Evolutionary conservation across 2,797 vertebrate genomes (phyloP), one percentile per base, ranked within the genome.

Genomic region (Crenuchus spilurus): DNA sequence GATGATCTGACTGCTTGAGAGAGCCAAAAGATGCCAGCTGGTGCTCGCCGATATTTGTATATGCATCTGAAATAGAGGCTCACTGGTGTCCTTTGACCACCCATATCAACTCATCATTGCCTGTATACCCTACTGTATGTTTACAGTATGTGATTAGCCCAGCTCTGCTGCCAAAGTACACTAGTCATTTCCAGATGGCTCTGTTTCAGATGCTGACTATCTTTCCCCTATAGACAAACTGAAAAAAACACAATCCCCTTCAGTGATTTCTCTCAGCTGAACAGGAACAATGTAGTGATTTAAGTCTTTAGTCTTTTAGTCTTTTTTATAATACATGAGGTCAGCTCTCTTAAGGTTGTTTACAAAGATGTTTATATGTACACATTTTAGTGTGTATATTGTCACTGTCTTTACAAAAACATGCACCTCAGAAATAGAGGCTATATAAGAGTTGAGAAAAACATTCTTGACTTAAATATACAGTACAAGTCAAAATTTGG

Each of bases 91-190:
- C 75, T 79, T 74, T 2, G 77, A 77, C 80, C 82, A 60, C 26
- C 60, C 55, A 80, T 54, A 31, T 49, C 62, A 35, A 22, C 42
- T 31, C 67, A 62, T 63, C 70, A 68, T 48, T 58, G 55, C 20
- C 74, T 84, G 78, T 81, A 80, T 79, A 83, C 74, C 75, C 84
- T 88, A 85, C 88, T 87, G 83, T 86, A 84, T 87, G 85, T 88
- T 87, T 87, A 87, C 70, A 81, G 49, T 75, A 48, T 60, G 70
- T 81, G 85, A 84, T 89, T 80, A 80, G 79, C 44, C 37, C 51
- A 72, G 80, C 78, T 33, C 14, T 55, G 74, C 70, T 84, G 81
- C 86, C 83, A 81, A 80, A 70, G 72, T 85, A 73, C 63, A 83
- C 61, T 65, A 71, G 51, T 74, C 55, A 52, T 60, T 72, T 87